phyloP scores from a whole-genome alignment of 2,888 invertebrate genomes.

The Lomographa bimaculata region DNA sequence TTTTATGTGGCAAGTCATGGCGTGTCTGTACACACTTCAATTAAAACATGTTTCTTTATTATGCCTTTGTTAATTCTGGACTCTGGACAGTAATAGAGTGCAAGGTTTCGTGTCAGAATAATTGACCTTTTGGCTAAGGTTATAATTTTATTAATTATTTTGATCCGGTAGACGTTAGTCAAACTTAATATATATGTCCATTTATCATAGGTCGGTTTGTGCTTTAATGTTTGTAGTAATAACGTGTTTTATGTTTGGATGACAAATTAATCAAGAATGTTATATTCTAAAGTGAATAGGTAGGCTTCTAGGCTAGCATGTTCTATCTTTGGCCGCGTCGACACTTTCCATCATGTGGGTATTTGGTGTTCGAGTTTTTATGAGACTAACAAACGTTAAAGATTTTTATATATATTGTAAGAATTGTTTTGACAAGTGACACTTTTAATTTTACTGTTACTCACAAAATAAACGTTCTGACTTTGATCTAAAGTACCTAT shows the following conservation, averaged over 20 bases:
- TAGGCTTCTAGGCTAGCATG: no score
- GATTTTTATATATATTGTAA: no score
- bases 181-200: slow-evolving; percentile 25
- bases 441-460: no score
- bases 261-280: slow-evolving; percentile 25
- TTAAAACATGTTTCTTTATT: slow-evolving; percentile 12
- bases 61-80: slow-evolving; percentile 14
- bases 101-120: slow-evolving; percentile 38
- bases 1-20: slow-evolving; percentile 7
- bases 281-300: no score
- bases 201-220: slow-evolving; percentile 39
- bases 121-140: slow-evolving; percentile 61
- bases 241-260: slow-evolving; percentile 28
- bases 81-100: slow-evolving; percentile 27
- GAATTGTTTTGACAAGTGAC: no score
- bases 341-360: no score
- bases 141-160: slow-evolving; percentile 56
- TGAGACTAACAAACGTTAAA: no score
- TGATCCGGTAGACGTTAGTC: slow-evolving; percentile 34
- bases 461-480: no score
- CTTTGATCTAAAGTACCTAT: no score
- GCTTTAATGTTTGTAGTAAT: slow-evolving; percentile 21
- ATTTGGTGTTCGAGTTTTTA: no score
- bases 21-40: slow-evolving; percentile 16
- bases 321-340: no score